A percentile compares a stretch with the other conserved stretches of the same genome.
phyloP scores from a whole-genome alignment of 1,140 invertebrate species.

The Colletes latitarsis region DNA sequence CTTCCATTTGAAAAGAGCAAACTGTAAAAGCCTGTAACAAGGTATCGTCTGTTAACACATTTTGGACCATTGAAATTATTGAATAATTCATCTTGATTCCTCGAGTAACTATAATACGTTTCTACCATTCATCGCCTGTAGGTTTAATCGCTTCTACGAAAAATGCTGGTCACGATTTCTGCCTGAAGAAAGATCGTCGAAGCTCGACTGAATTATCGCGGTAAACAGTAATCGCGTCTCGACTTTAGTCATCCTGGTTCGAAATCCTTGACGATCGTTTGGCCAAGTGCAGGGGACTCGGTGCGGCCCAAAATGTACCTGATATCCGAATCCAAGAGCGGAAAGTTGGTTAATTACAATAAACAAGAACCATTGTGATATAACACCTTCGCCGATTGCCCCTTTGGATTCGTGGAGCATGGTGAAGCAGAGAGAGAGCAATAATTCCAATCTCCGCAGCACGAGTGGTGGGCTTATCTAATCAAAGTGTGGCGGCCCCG shows the following conservation, averaged over 20 bases:
- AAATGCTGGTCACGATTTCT: too few relatives aligned
- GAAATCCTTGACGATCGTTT: not conserved
- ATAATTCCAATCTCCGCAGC: slow-evolving; percentile 66
- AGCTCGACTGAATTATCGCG: too few relatives aligned
- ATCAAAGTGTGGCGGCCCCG: slow-evolving; percentile 70
- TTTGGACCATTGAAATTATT: too few relatives aligned
- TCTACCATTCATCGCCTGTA: too few relatives aligned
- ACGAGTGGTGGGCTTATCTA: slow-evolving; percentile 71
- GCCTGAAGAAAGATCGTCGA: not conserved
- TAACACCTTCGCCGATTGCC: slow-evolving; percentile 62
- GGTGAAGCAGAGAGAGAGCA: slow-evolving; percentile 49
- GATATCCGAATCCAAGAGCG: slow-evolving; percentile 28
- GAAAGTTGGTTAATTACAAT: slow-evolving; percentile 59
- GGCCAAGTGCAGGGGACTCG: not conserved
- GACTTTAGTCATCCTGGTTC: not conserved
- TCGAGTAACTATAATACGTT: too few relatives aligned
- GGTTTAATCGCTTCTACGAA: too few relatives aligned
- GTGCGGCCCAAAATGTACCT: slow-evolving; percentile 1
- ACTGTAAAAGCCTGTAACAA: too few relatives aligned
- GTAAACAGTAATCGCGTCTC: too few relatives aligned
- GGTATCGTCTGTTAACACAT: too few relatives aligned
- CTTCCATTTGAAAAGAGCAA: too few relatives aligned
- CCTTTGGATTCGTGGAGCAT: slow-evolving; percentile 33
- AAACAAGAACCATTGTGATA: slow-evolving; percentile 57
- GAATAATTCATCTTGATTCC: too few relatives aligned